A percentile compares a stretch with the other conserved stretches of the same genome.
Evolutionary conservation across 1,140 invertebrate species (phyloP).

Genomic region (Leguminivora glycinivorella): DNA sequence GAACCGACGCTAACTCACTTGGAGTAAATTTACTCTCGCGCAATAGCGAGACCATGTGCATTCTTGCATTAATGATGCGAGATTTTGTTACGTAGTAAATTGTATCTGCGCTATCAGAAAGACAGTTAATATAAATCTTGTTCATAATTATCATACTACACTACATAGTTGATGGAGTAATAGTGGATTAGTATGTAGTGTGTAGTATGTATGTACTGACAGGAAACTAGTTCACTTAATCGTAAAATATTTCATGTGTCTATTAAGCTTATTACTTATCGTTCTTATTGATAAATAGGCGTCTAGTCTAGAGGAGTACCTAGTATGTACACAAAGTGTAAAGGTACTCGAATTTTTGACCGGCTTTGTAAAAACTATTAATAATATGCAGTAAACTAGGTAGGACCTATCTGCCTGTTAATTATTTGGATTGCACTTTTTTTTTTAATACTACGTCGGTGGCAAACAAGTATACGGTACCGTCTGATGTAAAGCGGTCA

Average conservation of each 20-base stretch:
- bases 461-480: too few relatives aligned
- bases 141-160: slow-evolving; percentile 1
- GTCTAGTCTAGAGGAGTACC: too few relatives aligned
- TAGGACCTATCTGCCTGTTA: too few relatives aligned
- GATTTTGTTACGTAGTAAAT: slow-evolving; percentile 22
- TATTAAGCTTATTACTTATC: neutral
- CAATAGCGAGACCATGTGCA: neutral
- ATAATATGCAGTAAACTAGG: too few relatives aligned
- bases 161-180: neutral
- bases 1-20: neutral
- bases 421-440: too few relatives aligned
- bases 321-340: too few relatives aligned
- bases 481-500: too few relatives aligned
- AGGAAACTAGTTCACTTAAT: neutral
- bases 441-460: too few relatives aligned
- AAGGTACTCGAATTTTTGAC: too few relatives aligned
- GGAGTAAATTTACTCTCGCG: neutral
- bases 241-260: neutral
- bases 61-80: slow-evolving; percentile 27
- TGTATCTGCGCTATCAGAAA: slow-evolving; percentile 14
- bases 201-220: neutral
- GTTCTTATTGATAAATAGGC: too few relatives aligned
- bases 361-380: too few relatives aligned
- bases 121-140: neutral
- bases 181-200: neutral